Base-by-base conservation (phyloP, 2,797 vertebrate genomes). In the Molossus molossus region DNA sequence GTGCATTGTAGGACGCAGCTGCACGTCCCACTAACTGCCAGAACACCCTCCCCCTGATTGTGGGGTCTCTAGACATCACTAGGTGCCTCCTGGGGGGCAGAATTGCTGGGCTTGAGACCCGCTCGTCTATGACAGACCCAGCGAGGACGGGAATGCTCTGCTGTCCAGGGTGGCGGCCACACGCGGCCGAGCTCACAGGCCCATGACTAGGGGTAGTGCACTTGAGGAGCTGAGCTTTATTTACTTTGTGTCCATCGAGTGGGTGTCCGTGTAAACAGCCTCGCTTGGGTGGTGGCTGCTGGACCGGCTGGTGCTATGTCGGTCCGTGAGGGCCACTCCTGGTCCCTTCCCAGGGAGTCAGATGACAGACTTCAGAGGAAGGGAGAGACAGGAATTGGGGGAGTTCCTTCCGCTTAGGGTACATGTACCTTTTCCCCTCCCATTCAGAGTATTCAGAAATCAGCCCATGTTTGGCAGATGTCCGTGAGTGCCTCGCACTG, bases 111-210 rank as follows among this genome's bases (percentile, higher is more conserved):
- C 40, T 14, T 3, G 25, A 64, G 65, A 72, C 27, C 33, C 20
- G 13, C 9, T 0, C 15, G 37, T 8, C 83, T 17, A 9, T 45
- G 40, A 9, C 5, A 50, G 57, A n/a, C 27, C 3, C 53, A 4
- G 1, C 11, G 55, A 12, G 7, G 9, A 6, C 2, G 9, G 20
- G 17, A 23, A 15, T 5, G 45, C 40, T 3, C 18, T 7, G 3
- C 40, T 9, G 17, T 10, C 37, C 8, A 1, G 10, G 2, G 3
- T 14, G 62, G 23, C 40, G 0, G 21, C 70, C 25, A 1, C 70
- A 1, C 4, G 2, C 18, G 29, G 57, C 18, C 5, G 40, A 81
- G 29, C 25, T 0, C 29, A 29, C 5, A 15, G 2, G 73, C 73
- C 48, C 23, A 10, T 10, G 29, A 6, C 4, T 0, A 4, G 13